Conservation (phyloP, 1,140 invertebrate genomes). For the Leptinotarsa texana region DNA sequence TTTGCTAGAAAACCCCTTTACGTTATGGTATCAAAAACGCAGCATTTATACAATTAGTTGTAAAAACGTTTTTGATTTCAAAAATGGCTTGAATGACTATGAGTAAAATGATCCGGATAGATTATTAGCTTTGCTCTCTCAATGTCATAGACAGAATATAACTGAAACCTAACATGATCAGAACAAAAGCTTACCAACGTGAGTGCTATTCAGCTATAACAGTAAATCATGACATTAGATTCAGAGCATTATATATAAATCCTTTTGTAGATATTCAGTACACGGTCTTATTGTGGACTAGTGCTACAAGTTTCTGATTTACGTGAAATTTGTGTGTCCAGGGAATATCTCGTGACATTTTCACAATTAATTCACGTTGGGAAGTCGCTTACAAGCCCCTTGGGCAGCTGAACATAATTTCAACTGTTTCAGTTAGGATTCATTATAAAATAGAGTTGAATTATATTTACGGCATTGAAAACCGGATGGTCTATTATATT, state of each 20-base stretch:
- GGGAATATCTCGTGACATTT: slow-evolving; percentile 23
- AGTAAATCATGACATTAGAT: not conserved
- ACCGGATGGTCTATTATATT: too few relatives aligned
- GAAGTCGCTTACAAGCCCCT: slow-evolving; percentile 16
- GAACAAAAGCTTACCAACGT: not conserved
- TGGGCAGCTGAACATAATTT: slow-evolving; percentile 21
- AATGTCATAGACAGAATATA: too few relatives aligned
- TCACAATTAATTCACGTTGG: slow-evolving; percentile 22
- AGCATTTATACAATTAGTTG: too few relatives aligned
- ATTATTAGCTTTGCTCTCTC: too few relatives aligned
- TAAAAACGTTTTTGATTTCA: too few relatives aligned
- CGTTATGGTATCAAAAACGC: too few relatives aligned
- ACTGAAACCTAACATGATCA: not conserved
- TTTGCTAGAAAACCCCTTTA: too few relatives aligned
- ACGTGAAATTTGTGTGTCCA: slow-evolving; percentile 17
- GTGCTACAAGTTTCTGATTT: slow-evolving; percentile 21
- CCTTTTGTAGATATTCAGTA: slow-evolving; percentile 22
- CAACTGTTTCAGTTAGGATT: slow-evolving; percentile 14
- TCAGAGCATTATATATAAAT: slow-evolving; percentile 18
- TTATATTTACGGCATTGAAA: too few relatives aligned
- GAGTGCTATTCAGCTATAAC: not conserved
- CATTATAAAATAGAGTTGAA: not conserved
- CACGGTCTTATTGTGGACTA: slow-evolving; percentile 21
- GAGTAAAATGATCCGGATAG: too few relatives aligned
- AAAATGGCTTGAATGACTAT: too few relatives aligned